Evolutionary conservation across 1,140 invertebrate genomes (phyloP).

Genomic region (Trachelipus rathkii): DNA sequence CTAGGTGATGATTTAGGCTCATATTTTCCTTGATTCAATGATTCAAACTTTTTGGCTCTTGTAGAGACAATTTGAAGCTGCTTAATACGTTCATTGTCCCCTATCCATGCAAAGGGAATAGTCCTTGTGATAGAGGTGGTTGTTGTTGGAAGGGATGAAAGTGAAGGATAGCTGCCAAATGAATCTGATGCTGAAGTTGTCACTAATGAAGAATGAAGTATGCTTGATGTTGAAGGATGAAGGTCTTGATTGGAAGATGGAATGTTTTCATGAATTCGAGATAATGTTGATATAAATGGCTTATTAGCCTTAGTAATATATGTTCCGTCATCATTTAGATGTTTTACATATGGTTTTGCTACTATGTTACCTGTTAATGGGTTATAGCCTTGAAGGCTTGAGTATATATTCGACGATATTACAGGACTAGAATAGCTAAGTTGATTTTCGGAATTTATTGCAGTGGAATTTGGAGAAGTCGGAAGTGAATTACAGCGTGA

Average conservation of each 20-base stretch:
- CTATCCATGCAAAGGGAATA: constrained; percentile 39
- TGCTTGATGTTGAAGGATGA: constrained; percentile 46
- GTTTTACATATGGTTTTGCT: constrained; percentile 41
- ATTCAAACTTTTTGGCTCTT: constrained; percentile 69
- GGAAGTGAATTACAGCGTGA: constrained; percentile 14
- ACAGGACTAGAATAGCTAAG: constrained; percentile 26
- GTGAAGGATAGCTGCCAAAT: constrained; percentile 38
- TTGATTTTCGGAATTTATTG: not conserved
- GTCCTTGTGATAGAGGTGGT: constrained; percentile 21
- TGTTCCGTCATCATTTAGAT: constrained; percentile 25
- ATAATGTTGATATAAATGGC: constrained; percentile 59
- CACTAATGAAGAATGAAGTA: constrained; percentile 45
- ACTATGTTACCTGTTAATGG: constrained; percentile 47
- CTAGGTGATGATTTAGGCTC: not conserved
- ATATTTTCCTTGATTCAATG: not conserved
- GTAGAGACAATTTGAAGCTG: constrained; percentile 51
- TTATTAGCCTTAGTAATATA: constrained; percentile 38
- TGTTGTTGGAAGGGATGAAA: constrained; percentile 19
- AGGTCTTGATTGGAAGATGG: constrained; percentile 49
- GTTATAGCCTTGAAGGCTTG: constrained; percentile 40
- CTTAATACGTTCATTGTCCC: constrained; percentile 45
- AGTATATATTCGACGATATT: constrained; percentile 34
- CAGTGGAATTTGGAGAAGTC: constrained; percentile 14
- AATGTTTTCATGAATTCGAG: constrained; percentile 62
- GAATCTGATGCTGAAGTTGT: constrained; percentile 29